Conservation (phyloP, 2,113 vertebrate genomes). For the Megaleporinus macrocephalus region DNA sequence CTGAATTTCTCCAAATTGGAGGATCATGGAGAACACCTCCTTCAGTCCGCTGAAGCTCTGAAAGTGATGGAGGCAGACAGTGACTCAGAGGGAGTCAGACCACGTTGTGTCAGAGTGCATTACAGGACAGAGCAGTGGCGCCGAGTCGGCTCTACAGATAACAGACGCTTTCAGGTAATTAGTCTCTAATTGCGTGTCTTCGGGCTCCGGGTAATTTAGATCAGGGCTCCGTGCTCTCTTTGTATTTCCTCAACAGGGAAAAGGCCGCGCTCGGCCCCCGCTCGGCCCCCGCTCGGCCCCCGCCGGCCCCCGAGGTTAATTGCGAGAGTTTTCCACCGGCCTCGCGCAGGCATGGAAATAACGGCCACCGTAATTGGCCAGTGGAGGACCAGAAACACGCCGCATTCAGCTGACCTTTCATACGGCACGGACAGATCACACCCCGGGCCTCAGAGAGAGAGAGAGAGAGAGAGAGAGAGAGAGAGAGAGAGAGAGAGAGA, state of each 20-base stretch:
- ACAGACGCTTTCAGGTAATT: conserved; percentile 6
- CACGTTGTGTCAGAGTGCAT: not conserved
- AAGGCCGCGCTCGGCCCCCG: conserved; percentile 53
- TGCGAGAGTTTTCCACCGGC: conserved; percentile 44
- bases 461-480: too few species aligned
- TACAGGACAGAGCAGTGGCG: not conserved
- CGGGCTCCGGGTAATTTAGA: conserved; percentile 23
- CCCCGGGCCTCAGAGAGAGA: too few species aligned
- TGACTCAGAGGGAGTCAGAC: too few species aligned
- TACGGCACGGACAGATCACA: not conserved
- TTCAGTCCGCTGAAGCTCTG: too few species aligned
- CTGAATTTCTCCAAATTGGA: too few species aligned
- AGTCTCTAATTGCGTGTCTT: conserved; percentile 35
- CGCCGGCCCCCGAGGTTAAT: conserved; percentile 68
- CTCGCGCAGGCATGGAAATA: conserved; percentile 29
- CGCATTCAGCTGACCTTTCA: conserved; percentile 20
- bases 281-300: too few species aligned
- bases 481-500: too few species aligned
- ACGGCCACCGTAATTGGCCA: conserved; percentile 39
- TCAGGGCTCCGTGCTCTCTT: conserved; percentile 44
- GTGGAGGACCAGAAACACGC: conserved; percentile 30
- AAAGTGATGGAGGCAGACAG: too few species aligned
- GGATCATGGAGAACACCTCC: too few species aligned
- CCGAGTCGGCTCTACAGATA: not conserved
- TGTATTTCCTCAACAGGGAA: conserved; percentile 33